Evolutionary conservation across 1,140 invertebrate species (phyloP).

Genomic region (Drosophila pseudoananassae): DNA sequence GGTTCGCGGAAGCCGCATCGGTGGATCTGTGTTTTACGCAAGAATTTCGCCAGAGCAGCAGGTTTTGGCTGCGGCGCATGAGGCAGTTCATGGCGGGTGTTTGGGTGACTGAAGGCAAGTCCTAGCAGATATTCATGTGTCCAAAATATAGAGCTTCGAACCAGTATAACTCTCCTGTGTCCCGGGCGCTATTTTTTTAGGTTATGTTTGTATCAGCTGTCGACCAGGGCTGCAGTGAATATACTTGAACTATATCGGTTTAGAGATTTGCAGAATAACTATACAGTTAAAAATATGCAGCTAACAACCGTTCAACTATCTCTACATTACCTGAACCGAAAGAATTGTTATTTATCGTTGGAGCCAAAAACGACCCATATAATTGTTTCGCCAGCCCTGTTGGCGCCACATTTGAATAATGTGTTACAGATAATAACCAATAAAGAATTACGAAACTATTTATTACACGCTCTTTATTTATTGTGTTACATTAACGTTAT

Average conservation of each 20-base stretch:
- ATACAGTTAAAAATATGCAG: not conserved
- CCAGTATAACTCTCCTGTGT: conserved; percentile 12
- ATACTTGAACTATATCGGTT: not conserved
- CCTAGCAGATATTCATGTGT: conserved; percentile 28
- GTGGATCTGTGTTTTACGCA: conserved; percentile 55
- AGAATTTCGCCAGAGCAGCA: conserved; percentile 58
- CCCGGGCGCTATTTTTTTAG: conserved; percentile 34
- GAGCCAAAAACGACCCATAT: not conserved
- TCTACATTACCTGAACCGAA: not conserved
- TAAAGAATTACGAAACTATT: conserved; percentile 3
- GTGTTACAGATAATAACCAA: not conserved
- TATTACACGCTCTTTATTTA: conserved; percentile 27
- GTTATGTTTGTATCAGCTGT: conserved; percentile 36
- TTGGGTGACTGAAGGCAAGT: conserved; percentile 4
- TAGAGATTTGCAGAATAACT: not conserved
- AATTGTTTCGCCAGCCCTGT: not conserved
- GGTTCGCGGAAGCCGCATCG: conserved; percentile 32
- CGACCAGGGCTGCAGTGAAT: conserved; percentile 16
- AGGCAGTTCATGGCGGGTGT: conserved; percentile 57
- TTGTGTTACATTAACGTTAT: conserved; percentile 54
- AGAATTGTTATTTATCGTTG: not conserved
- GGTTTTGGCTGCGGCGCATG: conserved; percentile 50
- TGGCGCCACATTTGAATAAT: not conserved
- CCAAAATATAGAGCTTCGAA: conserved; percentile 15
- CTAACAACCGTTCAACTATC: not conserved